Evolutionary conservation across 1,140 invertebrate species (phyloP).

Genomic region (Babylonia areolata): DNA sequence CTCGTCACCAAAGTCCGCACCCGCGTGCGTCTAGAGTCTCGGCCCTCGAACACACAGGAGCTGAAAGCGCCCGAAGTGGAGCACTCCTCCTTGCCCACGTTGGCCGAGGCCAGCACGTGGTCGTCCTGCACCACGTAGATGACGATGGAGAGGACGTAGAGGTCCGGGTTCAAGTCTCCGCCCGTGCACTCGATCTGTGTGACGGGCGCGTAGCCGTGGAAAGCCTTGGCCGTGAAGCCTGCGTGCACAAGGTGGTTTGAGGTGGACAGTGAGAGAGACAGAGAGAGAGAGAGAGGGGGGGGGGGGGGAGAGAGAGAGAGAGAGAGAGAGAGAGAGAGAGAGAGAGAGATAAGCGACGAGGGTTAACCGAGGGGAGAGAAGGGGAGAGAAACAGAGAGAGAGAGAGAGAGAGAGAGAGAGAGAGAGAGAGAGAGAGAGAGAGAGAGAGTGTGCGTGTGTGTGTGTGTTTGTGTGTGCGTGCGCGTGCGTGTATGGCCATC

Average conservation of each 20-base stretch:
- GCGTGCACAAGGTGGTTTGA: no score
- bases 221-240: not conserved
- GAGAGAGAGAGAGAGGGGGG: not conserved
- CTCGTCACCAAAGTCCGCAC: not conserved
- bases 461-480: no score
- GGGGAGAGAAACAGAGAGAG: no score
- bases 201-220: not conserved
- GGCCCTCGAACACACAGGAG: not conserved
- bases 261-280: not conserved
- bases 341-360: not conserved
- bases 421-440: no score
- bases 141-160: constrained; percentile 12
- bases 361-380: no score
- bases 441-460: no score
- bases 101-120: constrained; percentile 29
- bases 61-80: constrained; percentile 1
- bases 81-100: constrained; percentile 23
- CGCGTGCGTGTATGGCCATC: no score
- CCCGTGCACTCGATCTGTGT: constrained; percentile 19
- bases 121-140: constrained; percentile 1
- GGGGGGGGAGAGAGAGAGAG: not conserved
- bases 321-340: not conserved
- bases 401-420: no score
- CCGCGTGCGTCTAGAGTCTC: not conserved
- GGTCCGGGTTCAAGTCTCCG: not conserved